A percentile compares a stretch with the other conserved stretches of the same genome.
Evolutionary conservation across 1,140 invertebrate genomes (phyloP).

Genomic region (Drosophila burlai): DNA sequence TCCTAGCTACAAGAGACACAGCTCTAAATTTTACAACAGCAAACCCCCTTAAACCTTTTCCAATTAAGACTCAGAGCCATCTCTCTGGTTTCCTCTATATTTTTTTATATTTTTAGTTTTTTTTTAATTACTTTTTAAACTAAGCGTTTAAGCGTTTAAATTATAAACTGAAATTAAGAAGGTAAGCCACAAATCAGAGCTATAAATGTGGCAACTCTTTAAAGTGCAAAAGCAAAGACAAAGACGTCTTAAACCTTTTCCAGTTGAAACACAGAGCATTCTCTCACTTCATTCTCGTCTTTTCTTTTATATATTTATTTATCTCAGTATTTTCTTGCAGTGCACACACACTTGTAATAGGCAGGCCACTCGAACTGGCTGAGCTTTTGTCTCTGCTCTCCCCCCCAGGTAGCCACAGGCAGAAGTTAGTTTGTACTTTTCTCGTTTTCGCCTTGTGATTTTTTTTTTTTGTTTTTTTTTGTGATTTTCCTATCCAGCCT

Average conservation of each 20-base stretch:
- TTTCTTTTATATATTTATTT: not conserved
- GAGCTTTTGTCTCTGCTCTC: constrained; percentile 60
- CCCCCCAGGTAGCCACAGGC: constrained; percentile 62
- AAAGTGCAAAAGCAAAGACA: not conserved
- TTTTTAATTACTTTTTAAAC: too few species aligned
- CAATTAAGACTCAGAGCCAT: not conserved
- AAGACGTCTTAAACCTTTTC: not conserved
- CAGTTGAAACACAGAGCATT: not conserved
- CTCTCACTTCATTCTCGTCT: not conserved
- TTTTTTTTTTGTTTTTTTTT: not conserved
- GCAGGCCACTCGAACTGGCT: constrained; percentile 58
- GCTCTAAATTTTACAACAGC: too few species aligned
- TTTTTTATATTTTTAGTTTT: too few species aligned
- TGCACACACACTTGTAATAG: constrained; percentile 56
- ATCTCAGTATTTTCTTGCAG: not conserved
- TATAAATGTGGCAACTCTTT: too few species aligned
- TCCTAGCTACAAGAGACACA: not conserved
- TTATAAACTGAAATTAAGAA: too few species aligned
- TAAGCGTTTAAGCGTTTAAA: too few species aligned
- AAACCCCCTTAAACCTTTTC: too few species aligned
- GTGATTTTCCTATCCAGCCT: constrained; percentile 8
- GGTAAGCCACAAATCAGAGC: too few species aligned
- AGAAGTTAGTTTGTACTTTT: constrained; percentile 51
- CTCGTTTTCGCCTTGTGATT: constrained; percentile 12
- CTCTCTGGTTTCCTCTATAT: too few species aligned